Evolutionary conservation across 2,888 invertebrate genomes (phyloP).

Genomic region (Leptinotarsa tumamoca): DNA sequence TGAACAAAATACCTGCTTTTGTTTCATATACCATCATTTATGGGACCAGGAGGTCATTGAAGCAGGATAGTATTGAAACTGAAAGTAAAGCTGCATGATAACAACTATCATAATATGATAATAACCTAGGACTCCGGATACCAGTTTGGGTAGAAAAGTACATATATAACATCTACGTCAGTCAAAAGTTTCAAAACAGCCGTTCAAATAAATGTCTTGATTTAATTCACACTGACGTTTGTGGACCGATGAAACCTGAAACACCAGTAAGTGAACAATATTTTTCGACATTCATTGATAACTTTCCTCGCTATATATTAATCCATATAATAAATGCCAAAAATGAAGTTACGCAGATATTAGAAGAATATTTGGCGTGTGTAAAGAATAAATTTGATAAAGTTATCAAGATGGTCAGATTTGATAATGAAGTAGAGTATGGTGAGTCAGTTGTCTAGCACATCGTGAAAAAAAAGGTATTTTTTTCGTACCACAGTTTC

Average conservation of each 20-base stretch:
- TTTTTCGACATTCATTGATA: neutral
- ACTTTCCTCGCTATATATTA: neutral
- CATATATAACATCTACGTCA: too few relatives aligned
- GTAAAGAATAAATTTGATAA: neutral
- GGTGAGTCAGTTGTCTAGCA: neutral
- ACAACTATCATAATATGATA: too few relatives aligned
- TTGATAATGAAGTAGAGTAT: neutral
- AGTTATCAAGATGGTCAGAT: neutral
- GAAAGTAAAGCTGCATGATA: too few relatives aligned
- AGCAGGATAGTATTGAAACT: too few relatives aligned
- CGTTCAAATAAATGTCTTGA: neutral
- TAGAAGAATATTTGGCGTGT: neutral
- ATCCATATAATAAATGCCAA: neutral
- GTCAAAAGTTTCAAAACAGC: neutral
- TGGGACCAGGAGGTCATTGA: too few relatives aligned
- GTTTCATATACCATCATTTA: too few relatives aligned
- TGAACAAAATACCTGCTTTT: too few relatives aligned
- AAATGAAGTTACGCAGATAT: neutral
- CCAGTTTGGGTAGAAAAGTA: too few relatives aligned
- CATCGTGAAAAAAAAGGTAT: neutral
- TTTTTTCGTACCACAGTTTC: neutral
- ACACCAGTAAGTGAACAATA: neutral
- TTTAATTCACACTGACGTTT: neutral
- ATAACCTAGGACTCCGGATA: too few relatives aligned
- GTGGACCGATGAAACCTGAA: neutral